Evolutionary conservation across 64 coral and sea anemone species (phyloP).

Genomic region (Dendronephthya gigantea): DNA sequence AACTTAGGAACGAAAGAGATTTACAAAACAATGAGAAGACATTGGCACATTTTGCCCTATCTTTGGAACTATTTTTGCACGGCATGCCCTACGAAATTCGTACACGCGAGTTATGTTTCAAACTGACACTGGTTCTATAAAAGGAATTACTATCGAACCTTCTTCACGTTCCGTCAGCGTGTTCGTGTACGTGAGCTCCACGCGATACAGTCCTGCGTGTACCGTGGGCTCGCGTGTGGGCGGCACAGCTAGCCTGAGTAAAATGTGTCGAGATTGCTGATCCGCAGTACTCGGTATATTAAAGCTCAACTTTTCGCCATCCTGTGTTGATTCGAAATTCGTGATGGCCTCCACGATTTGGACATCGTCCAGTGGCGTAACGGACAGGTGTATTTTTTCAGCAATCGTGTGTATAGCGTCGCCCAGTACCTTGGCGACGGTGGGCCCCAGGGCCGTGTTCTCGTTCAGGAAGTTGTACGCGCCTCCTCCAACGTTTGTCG

Average conservation of each 20-base stretch:
- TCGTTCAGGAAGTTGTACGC: constrained; percentile 4
- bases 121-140: too few species aligned
- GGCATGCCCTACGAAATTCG: too few species aligned
- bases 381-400: background rate
- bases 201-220: background rate
- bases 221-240: background rate
- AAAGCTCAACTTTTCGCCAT: background rate
- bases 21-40: too few species aligned
- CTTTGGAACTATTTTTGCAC: too few species aligned
- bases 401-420: background rate
- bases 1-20: too few species aligned
- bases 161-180: background rate
- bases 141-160: too few species aligned
- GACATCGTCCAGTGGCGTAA: background rate
- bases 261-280: background rate
- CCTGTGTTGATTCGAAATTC: background rate
- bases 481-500: background rate
- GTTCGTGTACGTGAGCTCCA: constrained; percentile 8
- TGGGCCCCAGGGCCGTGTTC: background rate
- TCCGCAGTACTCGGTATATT: background rate
- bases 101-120: too few species aligned
- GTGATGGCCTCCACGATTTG: background rate
- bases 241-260: background rate
- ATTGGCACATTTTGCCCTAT: too few species aligned
- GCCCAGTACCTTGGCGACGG: background rate